Evolutionary conservation across 2,888 invertebrate genomes (phyloP), one percentile per base, ranked within the genome.

Genomic region (Kryphioiulus occultus): DNA sequence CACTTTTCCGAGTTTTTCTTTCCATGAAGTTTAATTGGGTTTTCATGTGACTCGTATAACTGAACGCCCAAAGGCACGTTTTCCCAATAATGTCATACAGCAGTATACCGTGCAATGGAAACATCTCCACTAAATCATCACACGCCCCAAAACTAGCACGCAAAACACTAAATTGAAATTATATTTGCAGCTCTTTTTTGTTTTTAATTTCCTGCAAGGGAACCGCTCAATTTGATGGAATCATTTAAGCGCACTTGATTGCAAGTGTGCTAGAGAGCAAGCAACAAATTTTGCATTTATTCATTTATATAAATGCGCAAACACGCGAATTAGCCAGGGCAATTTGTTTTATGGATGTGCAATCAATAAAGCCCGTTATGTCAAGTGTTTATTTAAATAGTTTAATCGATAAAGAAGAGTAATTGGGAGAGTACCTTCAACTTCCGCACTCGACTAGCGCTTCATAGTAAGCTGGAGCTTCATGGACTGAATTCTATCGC

Each of bases 401-500:
- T 68, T 47, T 68, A 68, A 68, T 68, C 68, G 68, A 68, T 68
- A 68, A 68, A 68, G 68, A 68, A 68, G 68, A 68, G 68, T 68
- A 68, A 68, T 68, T 68, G 68, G n/a, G 68, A 68, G 68, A 68
- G 68, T 68, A 68, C 68, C 68, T 68, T 68, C 53, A n/a, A 59
- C 53, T 19, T 59, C 53, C 19, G 53, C 53, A n/a, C 26, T 9
- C 26, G 68, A n/a, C 42, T 84, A 84, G 22, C 85, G 87, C 78
- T 88, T 88, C 22, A 30, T 22, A 44, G 35, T n/a, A 12, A 88
- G 47, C 30, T 88, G 89, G 22, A 22, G 44, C 30, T 42, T 86
- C 87, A 88, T 78, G 12, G 86, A 42, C 53, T 85, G 88, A 44
- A 94, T 93, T 91, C 93, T 93, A 87, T 93, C 93, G 19, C 92